phyloP scores from a whole-genome alignment of 1,140 invertebrate species.

The Saxidomus purpurata region DNA sequence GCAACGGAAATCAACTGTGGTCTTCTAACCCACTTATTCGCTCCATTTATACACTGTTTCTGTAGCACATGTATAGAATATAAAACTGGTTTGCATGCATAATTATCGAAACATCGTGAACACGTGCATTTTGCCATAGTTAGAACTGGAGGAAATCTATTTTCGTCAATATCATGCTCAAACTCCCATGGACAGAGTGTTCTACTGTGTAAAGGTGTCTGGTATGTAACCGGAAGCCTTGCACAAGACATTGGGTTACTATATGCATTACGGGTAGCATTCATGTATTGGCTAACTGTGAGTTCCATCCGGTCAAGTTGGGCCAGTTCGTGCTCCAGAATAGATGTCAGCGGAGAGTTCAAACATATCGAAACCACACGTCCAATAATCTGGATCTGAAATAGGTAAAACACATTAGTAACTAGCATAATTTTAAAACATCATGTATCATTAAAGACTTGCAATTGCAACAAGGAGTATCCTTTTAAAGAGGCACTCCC shows the following conservation, averaged over 20 bases:
- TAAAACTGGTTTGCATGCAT: slow-evolving; percentile 58
- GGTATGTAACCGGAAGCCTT: neutral
- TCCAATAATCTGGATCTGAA: slow-evolving; percentile 13
- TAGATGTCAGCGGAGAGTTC: slow-evolving; percentile 38
- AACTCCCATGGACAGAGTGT: slow-evolving; percentile 63
- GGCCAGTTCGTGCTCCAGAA: slow-evolving; percentile 46
- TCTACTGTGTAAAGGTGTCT: slow-evolving; percentile 40
- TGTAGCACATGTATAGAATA: slow-evolving; percentile 54
- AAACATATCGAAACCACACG: slow-evolving; percentile 26
- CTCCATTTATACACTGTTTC: slow-evolving; percentile 38
- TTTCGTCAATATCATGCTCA: slow-evolving; percentile 35
- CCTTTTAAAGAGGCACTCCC: no score
- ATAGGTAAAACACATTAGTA: neutral
- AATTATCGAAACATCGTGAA: slow-evolving; percentile 41
- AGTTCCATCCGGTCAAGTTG: slow-evolving; percentile 12
- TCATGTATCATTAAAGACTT: no score
- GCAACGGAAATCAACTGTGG: slow-evolving; percentile 52
- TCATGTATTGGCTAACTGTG: slow-evolving; percentile 14
- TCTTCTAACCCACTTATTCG: slow-evolving; percentile 38
- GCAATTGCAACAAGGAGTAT: no score
- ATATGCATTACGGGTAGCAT: slow-evolving; percentile 50
- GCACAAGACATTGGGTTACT: slow-evolving; percentile 24
- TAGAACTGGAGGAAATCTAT: slow-evolving; percentile 50
- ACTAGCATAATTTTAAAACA: no score
- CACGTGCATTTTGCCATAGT: slow-evolving; percentile 59